Conservation (phyloP, 2,797 vertebrate species). For the Mionectes olivaceus region DNA sequence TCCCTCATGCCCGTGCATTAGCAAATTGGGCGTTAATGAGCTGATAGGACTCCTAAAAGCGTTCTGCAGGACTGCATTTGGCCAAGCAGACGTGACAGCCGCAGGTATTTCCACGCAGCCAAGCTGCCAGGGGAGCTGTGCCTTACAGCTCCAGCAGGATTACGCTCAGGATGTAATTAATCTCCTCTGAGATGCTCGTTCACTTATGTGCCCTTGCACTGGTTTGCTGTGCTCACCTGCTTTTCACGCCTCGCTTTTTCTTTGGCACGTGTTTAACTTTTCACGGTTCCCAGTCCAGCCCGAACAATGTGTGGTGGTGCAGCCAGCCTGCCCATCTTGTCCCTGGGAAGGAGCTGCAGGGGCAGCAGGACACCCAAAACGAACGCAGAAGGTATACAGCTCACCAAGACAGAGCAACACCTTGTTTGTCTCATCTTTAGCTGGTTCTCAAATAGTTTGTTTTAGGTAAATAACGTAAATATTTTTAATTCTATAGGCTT, state of each 20-base stretch:
- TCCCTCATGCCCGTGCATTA: not conserved
- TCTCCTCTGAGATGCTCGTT: not conserved
- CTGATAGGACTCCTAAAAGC: not conserved
- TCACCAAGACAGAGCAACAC: not conserved
- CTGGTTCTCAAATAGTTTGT: not conserved
- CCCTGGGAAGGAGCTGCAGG: not conserved
- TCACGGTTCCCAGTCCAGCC: not conserved
- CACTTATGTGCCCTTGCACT: not conserved
- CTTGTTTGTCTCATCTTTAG: not conserved
- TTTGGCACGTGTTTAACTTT: rapidly evolving
- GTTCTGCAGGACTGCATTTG: not conserved
- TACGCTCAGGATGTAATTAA: not conserved
- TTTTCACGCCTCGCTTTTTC: not conserved
- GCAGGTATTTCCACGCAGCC: not conserved
- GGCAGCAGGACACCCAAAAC: not conserved
- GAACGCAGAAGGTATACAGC: not conserved
- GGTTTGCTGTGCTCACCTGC: not conserved
- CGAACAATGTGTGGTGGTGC: not conserved
- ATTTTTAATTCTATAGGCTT: not conserved
- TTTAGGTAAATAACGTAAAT: not conserved
- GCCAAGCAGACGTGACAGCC: not conserved
- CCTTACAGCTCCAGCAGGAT: not conserved
- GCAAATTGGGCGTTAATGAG: not conserved
- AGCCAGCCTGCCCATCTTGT: not conserved
- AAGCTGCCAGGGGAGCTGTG: not conserved